Base-by-base conservation (phyloP, 2,888 invertebrate species). In the Lutraria lutraria region DNA sequence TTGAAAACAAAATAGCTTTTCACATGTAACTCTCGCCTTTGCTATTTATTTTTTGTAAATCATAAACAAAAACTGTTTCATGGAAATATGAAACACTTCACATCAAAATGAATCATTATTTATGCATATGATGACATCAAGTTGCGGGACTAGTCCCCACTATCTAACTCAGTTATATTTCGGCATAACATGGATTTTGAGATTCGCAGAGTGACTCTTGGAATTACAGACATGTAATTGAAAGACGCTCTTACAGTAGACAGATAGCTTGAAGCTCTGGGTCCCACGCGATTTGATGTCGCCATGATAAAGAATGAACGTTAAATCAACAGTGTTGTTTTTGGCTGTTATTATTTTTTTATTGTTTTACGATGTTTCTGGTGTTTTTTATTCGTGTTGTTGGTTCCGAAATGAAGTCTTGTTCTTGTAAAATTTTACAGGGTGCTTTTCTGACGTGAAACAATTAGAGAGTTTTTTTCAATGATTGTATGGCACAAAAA, bases 291-390 rank as follows among this genome's bases (percentile, higher is more conserved):
- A 31, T 19, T 76, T 34, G 76, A 76, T 31, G 29, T 34, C 34
- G 76, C 34, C 76, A 76, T 76, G 29, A 16, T 34, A 16, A 76
- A 76, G 15, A 31, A 76, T 34, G 31, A 34, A 15, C 76, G 76
- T 76, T 68, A 76, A 76, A 76, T 76, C 76, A 76, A 76, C 76
- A 34, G 15, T 76, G 76, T 31, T 19, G 29, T 76, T 34, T 76
- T 76, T 76, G 31, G 13, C 15, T 16, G 76, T 31, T 76, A 19
- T 76, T 76, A 31, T n/a, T 76, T 16, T 21, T 29, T 16, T 31
- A 16, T 25, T 76, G 19, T 34, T 76, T 12, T 76, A 31, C 31
- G 31, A 31, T n/a, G 76, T 25, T 25, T 31, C 19, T 15, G 56
- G 56, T 56, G 56, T 31, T 31, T 76, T 34, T 34, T 13, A 13